Base-by-base conservation (phyloP, 2,888 invertebrate genomes). In the Acleris cristana region DNA sequence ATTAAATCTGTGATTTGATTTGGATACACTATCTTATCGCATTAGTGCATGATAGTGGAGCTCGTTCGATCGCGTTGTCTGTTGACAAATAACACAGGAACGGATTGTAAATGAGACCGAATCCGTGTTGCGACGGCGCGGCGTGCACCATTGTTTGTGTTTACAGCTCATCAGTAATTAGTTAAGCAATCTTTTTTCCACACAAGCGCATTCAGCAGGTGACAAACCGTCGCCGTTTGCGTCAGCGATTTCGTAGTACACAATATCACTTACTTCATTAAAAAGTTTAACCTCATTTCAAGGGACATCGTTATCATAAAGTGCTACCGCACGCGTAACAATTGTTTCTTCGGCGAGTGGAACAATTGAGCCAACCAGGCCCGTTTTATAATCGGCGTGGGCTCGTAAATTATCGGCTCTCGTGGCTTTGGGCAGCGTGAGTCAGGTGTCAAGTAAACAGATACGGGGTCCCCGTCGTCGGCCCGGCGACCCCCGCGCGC, bases 361-460 rank as follows among this genome's bases (percentile, higher is more conserved):
- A 80, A 79, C 75, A 78, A 76, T 78, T 70, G 73, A 73, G 60
- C 69, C 64, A 71, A 73, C 71, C 69, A 72, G 71, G 72, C 71
- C 70, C 60, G 71, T 72, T 69, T 71, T 73, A 69, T 74, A 73
- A 73, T 72, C 74, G 70, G 67, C 75, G 79, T 73, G 69, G 69
- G 70, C 71, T 72, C 73, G 75, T 81, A 78, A 80, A 80, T 79
- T 73, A 79, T 79, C 72, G 68, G 70, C 67, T 56, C 66, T 77
- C 77, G 75, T 79, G 73, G 70, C 78, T 79, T 81, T 79, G 81
- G 75, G 84, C 81, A 81, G 81, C 80, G 77, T 81, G 86, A 84
- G 86, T 90, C 89, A 90, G 89, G 88, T 91, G 90, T 84, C 81
- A 78, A 73, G 79, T 82, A 81, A 85, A 85, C 83, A 83, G 82